Base-by-base conservation (phyloP, 2,113 vertebrate genomes). In the Romanogobio albipinnatus region DNA sequence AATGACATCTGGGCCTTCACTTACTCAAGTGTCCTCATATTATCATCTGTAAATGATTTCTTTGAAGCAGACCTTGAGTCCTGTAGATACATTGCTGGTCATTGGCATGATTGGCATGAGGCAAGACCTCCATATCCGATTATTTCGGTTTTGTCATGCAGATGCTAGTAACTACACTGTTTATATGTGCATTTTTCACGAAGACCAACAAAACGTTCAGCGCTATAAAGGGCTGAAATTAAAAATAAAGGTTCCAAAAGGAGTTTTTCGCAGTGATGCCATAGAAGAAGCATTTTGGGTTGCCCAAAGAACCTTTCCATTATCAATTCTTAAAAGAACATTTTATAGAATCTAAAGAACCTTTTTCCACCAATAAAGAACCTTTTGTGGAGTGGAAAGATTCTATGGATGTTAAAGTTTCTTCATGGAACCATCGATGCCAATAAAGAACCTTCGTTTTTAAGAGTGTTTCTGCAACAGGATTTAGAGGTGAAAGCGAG, bases 31-130 rank as follows among this genome's bases (percentile, higher is more conserved):
- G 56, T 78, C 22, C 76, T 81, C 39, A 81, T 43, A 33, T 47
- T 62, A 47, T 45, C 47, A 26, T 17, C 58, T 64, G 45, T 9
- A 68, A 61, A 76, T 56, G 1, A 17, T 61, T 78, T 78, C 3
- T 78, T 33, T 78, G 11, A 78, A 59, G 53, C 33, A 58, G 53
- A 78, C 53, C 6, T 80, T 62, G 77, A 15, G 64, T 80, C 8
- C 58, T 47, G 58, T 19, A 11, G 13, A 79, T 62, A 47, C 17
- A 61, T 26, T 47, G n/a, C 51, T 61, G 11, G 39, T 43, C 19
- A 59, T 9, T 24, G 13, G 22, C 76, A 59, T 39, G 64, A 68
- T 4, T 66, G 29, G 14, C 64, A 68, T 3, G 74, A 76, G 26
- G 17, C 14, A 56, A 56, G 29, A 53, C 29, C 19, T 43, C 19